These are phyloP conservation scores for Meta bourneti DNA, from an alignment of 2,888 invertebrate species.

Conservation along the genomic window DNA sequence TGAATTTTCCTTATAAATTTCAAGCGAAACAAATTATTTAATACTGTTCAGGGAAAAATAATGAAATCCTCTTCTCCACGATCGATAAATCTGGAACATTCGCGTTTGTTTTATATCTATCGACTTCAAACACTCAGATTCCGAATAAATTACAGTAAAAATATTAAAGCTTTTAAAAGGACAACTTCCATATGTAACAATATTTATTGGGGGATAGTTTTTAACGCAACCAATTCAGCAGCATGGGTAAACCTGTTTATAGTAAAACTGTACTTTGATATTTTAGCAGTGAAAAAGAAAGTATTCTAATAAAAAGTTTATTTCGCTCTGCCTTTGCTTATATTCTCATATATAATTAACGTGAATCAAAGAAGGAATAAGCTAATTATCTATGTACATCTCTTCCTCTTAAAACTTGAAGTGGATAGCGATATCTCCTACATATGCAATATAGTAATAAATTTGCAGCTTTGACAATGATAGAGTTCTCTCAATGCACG, in stretches of 20 bases:
- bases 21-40: too few species aligned
- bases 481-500: constrained; percentile 64
- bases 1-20: too few species aligned
- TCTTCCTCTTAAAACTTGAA: constrained; percentile 35
- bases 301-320: constrained; percentile 18
- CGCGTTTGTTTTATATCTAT: too few species aligned
- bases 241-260: neutral
- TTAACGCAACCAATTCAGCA: neutral
- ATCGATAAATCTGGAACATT: too few species aligned
- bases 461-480: constrained; percentile 63
- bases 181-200: too few species aligned
- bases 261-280: constrained; percentile 50
- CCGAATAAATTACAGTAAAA: too few species aligned
- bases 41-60: too few species aligned
- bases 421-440: constrained; percentile 11
- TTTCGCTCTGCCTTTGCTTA: constrained; percentile 12
- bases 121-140: too few species aligned
- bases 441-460: constrained; percentile 48
- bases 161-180: too few species aligned
- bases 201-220: too few species aligned
- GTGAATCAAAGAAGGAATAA: constrained; percentile 30
- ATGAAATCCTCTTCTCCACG: too few species aligned
- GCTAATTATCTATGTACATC: constrained; percentile 45
- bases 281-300: constrained; percentile 8
- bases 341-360: constrained; percentile 19